A percentile compares a stretch with the other conserved stretches of the same genome.
Evolutionary conservation across 2,113 vertebrate genomes (phyloP).

Genomic region (Nothobranchius kuhntae): DNA sequence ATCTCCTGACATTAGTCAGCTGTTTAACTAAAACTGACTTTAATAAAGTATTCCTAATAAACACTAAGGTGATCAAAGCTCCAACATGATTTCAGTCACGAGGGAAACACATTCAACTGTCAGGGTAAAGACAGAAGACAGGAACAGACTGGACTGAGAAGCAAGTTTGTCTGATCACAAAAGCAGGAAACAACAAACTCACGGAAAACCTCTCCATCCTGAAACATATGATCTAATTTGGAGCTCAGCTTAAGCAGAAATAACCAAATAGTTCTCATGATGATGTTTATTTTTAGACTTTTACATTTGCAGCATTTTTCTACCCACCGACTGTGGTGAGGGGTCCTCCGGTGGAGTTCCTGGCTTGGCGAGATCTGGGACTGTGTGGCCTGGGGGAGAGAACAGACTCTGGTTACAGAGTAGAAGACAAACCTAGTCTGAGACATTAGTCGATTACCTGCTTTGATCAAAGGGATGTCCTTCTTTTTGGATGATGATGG

Average conservation of each 20-base stretch:
- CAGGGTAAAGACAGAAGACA: not conserved
- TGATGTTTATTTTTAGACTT: conserved; percentile 29
- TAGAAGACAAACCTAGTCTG: not conserved
- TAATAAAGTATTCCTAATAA: conserved; percentile 7
- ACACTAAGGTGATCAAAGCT: conserved; percentile 39
- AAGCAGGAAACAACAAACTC: not conserved
- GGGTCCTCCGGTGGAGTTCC: conserved; percentile 76
- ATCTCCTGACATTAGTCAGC: conserved; percentile 17
- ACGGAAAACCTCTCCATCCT: not conserved
- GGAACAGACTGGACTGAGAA: too few relatives aligned
- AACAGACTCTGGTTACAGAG: conserved; percentile 14
- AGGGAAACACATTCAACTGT: conserved; percentile 23
- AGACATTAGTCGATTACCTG: conserved; percentile 59
- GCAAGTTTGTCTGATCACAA: not conserved
- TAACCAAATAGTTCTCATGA: conserved; percentile 25
- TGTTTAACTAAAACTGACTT: conserved; percentile 3
- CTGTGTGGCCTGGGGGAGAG: conserved; percentile 81
- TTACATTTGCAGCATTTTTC: conserved; percentile 14
- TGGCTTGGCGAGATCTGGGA: conserved; percentile 83
- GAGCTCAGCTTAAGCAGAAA: not conserved
- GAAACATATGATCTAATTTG: not conserved
- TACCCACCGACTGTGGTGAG: conserved; percentile 91
- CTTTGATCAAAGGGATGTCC: conserved; percentile 69
- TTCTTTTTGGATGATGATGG: conserved; percentile 73
- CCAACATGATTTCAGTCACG: conserved; percentile 36